Percentiles rank a stretch among this genome's conserved stretches.
These are phyloP conservation scores for Acanthosepion esculentum DNA, from an alignment of 2,888 invertebrate genomes.

Conservation along the genomic window DNA sequence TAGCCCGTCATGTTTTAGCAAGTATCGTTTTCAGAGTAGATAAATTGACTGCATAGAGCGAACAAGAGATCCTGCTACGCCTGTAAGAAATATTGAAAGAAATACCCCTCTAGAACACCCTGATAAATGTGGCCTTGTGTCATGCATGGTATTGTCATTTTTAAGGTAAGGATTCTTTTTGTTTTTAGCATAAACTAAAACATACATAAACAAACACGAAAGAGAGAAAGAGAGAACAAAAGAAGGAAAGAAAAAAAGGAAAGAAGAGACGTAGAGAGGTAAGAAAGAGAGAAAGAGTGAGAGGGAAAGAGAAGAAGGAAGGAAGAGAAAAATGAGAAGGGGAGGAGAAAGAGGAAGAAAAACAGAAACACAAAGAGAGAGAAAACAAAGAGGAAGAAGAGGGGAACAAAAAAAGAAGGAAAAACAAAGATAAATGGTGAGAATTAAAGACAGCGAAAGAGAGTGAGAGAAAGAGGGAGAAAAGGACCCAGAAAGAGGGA, in stretches of 20 bases:
- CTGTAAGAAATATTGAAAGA: too few relatives aligned
- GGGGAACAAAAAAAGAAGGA: not conserved
- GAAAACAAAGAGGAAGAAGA: not conserved
- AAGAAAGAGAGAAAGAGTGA: conserved; percentile 35
- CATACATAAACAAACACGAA: too few relatives aligned
- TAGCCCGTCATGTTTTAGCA: too few relatives aligned
- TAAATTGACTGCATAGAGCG: too few relatives aligned
- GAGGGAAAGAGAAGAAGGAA: conserved; percentile 39
- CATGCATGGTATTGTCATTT: too few relatives aligned
- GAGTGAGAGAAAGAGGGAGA: conserved; percentile 38
- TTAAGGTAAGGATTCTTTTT: too few relatives aligned
- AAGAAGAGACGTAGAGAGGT: conserved; percentile 37
- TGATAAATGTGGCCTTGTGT: too few relatives aligned
- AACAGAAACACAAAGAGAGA: not conserved
- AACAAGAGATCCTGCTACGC: too few relatives aligned
- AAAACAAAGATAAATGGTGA: not conserved
- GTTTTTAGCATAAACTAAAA: too few relatives aligned
- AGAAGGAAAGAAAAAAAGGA: too few relatives aligned
- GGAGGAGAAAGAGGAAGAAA: not conserved
- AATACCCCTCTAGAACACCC: too few relatives aligned
- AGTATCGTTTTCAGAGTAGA: too few relatives aligned
- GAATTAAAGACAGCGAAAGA: not conserved
- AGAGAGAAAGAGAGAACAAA: conserved; percentile 48
- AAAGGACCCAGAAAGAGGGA: conserved; percentile 36
- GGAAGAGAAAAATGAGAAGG: not conserved